These are phyloP conservation scores for Ditula angustiorana DNA, from an alignment of 2,888 invertebrate species.

Conservation along the genomic window DNA sequence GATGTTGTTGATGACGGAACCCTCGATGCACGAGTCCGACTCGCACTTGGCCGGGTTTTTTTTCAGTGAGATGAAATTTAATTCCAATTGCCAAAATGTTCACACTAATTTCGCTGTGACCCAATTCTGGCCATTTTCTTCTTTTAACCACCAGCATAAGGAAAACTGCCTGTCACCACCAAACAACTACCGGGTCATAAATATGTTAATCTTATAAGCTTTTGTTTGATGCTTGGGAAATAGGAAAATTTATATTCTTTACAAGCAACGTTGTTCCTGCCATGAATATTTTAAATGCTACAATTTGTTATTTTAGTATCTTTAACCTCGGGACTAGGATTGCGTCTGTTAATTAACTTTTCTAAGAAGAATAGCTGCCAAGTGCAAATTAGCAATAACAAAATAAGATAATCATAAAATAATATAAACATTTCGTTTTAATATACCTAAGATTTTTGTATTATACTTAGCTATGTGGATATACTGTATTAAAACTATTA, in stretches of 20 bases:
- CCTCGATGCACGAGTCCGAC: too few relatives aligned
- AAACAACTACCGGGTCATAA: constrained; percentile 1
- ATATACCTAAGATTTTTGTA: too few relatives aligned
- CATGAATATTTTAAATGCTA: constrained; percentile 1
- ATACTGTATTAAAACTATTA: too few relatives aligned
- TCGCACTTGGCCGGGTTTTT: too few relatives aligned
- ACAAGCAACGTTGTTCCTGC: neutral
- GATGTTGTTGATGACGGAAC: too few relatives aligned
- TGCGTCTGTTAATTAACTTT: neutral
- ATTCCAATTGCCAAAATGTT: too few relatives aligned
- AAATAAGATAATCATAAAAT: too few relatives aligned
- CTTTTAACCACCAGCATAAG: neutral
- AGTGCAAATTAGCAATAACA: neutral
- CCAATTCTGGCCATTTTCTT: too few relatives aligned
- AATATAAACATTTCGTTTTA: too few relatives aligned
- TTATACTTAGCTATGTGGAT: too few relatives aligned
- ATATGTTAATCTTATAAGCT: constrained; percentile 4
- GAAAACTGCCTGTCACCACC: neutral
- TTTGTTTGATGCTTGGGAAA: neutral
- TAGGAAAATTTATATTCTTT: constrained; percentile 3
- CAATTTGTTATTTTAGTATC: constrained; percentile 1
- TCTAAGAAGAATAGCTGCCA: neutral
- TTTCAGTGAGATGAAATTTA: too few relatives aligned
- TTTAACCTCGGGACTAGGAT: neutral
- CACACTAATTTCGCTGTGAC: too few relatives aligned